Evolutionary conservation across 1,140 invertebrate species (phyloP).

Genomic region (Listronotus bonariensis): DNA sequence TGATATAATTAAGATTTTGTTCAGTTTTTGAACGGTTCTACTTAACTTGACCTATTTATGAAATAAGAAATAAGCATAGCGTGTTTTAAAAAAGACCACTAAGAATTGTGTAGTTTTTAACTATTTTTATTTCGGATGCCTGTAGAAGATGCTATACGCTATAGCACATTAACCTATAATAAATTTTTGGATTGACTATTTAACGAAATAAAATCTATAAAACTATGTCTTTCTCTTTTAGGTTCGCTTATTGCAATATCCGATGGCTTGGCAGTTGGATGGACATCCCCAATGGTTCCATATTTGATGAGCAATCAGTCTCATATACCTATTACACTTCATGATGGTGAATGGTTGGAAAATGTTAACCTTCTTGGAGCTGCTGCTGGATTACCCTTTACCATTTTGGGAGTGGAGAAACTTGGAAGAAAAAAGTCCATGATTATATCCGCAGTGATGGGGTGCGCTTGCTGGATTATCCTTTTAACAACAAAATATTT

Average conservation of each 20-base stretch:
- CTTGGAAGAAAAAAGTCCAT: constrained; percentile 67
- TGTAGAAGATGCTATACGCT: too few species aligned
- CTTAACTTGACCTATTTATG: too few species aligned
- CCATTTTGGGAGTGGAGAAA: constrained; percentile 61
- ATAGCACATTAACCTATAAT: not conserved
- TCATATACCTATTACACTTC: constrained; percentile 48
- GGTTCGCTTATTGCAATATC: constrained; percentile 49
- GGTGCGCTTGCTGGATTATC: constrained; percentile 65
- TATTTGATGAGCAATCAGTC: constrained; percentile 52
- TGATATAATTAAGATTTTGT: too few species aligned
- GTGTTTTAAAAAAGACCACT: too few species aligned
- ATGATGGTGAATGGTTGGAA: constrained; percentile 62
- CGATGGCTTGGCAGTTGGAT: constrained; percentile 58
- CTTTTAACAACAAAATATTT: constrained; percentile 58
- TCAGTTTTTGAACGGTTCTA: too few species aligned
- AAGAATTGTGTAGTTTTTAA: too few species aligned
- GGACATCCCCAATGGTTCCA: constrained; percentile 67
- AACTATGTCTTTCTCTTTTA: too few species aligned
- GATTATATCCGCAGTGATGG: constrained; percentile 62
- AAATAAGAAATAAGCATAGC: too few species aligned
- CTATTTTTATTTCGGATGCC: too few species aligned
- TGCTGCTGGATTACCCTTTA: constrained; percentile 63
- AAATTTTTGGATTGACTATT: too few species aligned
- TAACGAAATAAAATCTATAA: too few species aligned
- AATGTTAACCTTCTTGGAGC: constrained; percentile 66